These are phyloP conservation scores for Disparrhopalites patrizii DNA, from an alignment of 2,888 invertebrate genomes.

Conservation along the genomic window DNA sequence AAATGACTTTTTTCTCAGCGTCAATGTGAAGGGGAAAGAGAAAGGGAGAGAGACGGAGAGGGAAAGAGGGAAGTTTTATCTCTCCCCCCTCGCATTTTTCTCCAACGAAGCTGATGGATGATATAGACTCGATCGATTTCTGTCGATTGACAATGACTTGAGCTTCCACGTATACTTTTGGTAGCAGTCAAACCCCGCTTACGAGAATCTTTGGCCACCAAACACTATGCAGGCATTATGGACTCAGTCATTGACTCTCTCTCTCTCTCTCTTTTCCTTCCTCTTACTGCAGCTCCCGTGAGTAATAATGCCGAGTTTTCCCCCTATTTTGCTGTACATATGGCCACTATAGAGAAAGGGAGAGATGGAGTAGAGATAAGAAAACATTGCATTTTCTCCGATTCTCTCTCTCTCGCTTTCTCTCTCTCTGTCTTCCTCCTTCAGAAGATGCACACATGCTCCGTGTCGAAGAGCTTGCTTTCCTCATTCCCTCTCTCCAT, in stretches of 20 bases:
- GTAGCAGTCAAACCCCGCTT: constrained; percentile 7
- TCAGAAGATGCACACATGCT: constrained; percentile 3
- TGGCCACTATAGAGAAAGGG: too few species aligned
- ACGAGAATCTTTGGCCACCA: constrained; percentile 18
- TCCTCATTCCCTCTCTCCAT: neutral
- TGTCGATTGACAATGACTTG: constrained; percentile 27
- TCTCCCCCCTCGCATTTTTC: neutral
- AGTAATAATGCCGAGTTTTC: too few species aligned
- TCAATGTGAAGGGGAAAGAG: too few species aligned
- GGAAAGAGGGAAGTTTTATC: neutral
- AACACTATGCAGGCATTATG: constrained; percentile 3
- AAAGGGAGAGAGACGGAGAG: neutral
- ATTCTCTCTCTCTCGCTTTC: constrained; percentile 3
- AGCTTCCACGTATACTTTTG: constrained; percentile 5
- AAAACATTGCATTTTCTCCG: constrained; percentile 20
- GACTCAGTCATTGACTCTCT: constrained; percentile 10
- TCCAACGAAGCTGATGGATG: constrained; percentile 18
- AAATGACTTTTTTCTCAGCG: too few species aligned
- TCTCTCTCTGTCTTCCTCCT: too few species aligned
- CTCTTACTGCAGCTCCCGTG: neutral
- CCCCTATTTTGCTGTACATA: too few species aligned
- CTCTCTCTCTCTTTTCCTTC: neutral
- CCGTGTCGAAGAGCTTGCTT: constrained; percentile 2
- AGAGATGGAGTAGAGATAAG: constrained; percentile 20
- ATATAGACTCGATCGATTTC: constrained; percentile 25